phyloP scores from a whole-genome alignment of 2,113 vertebrate genomes.

The Prunella fulvescens region DNA sequence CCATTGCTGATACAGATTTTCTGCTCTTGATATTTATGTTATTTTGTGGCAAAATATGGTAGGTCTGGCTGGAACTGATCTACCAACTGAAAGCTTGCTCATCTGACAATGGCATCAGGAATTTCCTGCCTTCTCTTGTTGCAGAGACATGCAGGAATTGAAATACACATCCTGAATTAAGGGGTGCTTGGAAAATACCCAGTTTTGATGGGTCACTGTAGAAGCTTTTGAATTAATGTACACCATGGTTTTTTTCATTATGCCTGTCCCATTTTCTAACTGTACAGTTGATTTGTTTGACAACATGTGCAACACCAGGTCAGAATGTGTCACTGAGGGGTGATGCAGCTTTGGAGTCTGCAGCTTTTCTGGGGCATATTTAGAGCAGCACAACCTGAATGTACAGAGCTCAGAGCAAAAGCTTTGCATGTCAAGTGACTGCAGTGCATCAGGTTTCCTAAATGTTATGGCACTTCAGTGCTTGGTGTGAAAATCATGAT shows the following conservation, averaged over 20 bases:
- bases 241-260: rapidly evolving
- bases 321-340: not conserved
- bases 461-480: not conserved
- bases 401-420: not conserved
- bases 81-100: not conserved
- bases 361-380: not conserved
- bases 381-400: not conserved
- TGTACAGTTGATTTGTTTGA: not conserved
- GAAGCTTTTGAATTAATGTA: not conserved
- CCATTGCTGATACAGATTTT: not conserved
- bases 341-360: not conserved
- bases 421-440: not conserved
- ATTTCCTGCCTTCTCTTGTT: not conserved
- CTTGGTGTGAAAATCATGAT: not conserved
- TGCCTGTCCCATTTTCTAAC: not conserved
- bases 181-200: conserved; percentile 50
- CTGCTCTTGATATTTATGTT: not conserved
- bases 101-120: not conserved
- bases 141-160: not conserved
- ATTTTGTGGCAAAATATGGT: not conserved
- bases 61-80: conserved; percentile 51
- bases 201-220: conserved; percentile 53
- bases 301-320: not conserved
- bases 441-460: not conserved
- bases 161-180: conserved; percentile 54